These are phyloP conservation scores for Diglossa cyanea DNA, from an alignment of 2,797 vertebrate genomes.

Conservation along the genomic window DNA sequence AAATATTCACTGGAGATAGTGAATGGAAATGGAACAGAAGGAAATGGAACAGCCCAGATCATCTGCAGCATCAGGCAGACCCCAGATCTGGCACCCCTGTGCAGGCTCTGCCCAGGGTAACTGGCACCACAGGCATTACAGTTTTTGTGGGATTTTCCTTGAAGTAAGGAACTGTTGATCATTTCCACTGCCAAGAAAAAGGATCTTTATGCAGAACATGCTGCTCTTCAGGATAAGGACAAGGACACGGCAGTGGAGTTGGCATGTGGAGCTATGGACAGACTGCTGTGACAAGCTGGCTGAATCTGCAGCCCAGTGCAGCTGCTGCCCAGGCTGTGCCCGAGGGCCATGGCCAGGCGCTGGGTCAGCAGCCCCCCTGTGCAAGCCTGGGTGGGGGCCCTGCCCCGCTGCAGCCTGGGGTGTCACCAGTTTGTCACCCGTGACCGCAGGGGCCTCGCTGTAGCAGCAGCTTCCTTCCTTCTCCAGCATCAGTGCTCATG, in stretches of 20 bases:
- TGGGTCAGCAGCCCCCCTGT: background rate
- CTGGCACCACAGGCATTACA: no score
- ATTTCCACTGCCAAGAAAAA: background rate
- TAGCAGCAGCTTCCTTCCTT: background rate
- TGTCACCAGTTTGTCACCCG: rapidly evolving
- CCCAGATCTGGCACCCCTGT: background rate
- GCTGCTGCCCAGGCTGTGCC: background rate
- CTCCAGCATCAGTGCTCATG: rapidly evolving
- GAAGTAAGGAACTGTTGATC: background rate
- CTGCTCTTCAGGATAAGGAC: background rate
- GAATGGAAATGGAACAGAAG: background rate
- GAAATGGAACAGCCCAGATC: background rate
- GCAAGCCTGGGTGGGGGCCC: background rate
- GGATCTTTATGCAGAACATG: background rate
- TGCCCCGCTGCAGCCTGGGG: background rate
- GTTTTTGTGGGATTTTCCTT: background rate
- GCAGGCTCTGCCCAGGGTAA: background rate
- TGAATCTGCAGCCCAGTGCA: background rate
- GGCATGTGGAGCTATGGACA: rapidly evolving
- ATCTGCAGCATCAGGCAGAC: background rate
- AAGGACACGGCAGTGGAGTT: rapidly evolving
- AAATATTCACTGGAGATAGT: background rate
- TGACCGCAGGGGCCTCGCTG: rapidly evolving
- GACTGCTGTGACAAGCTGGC: rapidly evolving
- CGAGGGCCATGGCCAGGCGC: background rate